These are phyloP conservation scores for Nasonia longicornis DNA, from an alignment of 1,140 invertebrate species.

Conservation along the genomic window DNA sequence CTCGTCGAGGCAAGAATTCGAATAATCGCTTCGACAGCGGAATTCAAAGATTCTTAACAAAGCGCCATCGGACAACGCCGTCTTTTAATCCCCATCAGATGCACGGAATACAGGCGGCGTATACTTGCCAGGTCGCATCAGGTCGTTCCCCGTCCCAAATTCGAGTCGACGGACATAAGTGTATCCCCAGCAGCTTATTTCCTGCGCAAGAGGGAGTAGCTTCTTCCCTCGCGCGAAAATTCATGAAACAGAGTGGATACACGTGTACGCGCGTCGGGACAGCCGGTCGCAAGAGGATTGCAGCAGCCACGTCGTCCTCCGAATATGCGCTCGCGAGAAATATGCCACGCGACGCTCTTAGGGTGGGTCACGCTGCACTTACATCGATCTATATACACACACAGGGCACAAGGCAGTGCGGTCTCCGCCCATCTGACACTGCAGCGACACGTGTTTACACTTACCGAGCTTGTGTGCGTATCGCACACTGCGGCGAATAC, in stretches of 20 bases:
- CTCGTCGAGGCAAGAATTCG: not conserved
- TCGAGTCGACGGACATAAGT: not conserved
- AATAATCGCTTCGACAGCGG: too few relatives aligned
- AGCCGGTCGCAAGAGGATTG: not conserved
- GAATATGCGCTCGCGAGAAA: slow-evolving; percentile 1
- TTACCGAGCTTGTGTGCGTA: not conserved
- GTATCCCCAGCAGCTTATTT: not conserved
- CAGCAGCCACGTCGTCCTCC: not conserved
- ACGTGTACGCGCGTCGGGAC: not conserved
- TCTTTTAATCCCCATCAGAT: too few relatives aligned
- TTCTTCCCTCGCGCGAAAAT: not conserved
- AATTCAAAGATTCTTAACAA: too few relatives aligned
- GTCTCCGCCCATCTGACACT: not conserved
- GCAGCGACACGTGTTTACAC: slow-evolving; percentile 34
- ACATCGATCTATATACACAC: slow-evolving; percentile 21
- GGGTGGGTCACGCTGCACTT: not conserved
- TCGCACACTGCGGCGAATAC: not conserved
- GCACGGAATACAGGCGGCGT: too few relatives aligned
- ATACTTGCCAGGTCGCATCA: not conserved
- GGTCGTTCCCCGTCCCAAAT: not conserved
- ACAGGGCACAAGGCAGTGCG: not conserved
- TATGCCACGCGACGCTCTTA: not conserved
- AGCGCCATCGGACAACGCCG: too few relatives aligned
- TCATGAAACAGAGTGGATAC: not conserved
- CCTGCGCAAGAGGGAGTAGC: not conserved